Evolutionary conservation across 2,113 vertebrate genomes (phyloP), one percentile per base, ranked within the genome.

Genomic region (Centropristis striata): DNA sequence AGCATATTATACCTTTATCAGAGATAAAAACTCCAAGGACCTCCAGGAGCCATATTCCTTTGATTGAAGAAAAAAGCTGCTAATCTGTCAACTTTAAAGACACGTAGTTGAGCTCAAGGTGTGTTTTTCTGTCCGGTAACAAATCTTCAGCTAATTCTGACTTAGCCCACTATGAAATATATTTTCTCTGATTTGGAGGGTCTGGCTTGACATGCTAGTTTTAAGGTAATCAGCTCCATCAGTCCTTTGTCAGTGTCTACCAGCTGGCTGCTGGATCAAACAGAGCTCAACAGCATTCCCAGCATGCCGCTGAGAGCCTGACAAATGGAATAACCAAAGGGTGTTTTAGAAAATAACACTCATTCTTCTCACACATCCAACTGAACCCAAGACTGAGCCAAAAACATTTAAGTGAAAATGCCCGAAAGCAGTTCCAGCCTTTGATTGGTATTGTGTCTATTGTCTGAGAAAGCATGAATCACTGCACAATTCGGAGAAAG

Each of bases 211-310:
- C n/a, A 6, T 71, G 39, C 57, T 47, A 63, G 72, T 70, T 78
- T 83, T 69, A 81, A 83, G 58, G 57, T 85, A 85, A 90, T 78
- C 65, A 75, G 65, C 73, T 78, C 37, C 66, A 87, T 46, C 73
- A 73, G 66, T 36, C 14, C 57, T 57, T 78, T 46, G 63, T 79
- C 61, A 63, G 57, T 58, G 69, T 75, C 39, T 68, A 81, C 53
- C 75, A 77, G 67, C 75, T 84, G 81, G 71, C 71, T 77, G 67
- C 63, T 23, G 39, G 44, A 84, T 88, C 80, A 84, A 88, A 84
- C 76, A 14, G 46, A 64, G 51, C 84, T 78, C 47, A 54, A 55
- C 70, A 64, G 51, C 70, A 37, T 81, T 41, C 67, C 18, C 42
- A 66, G 65, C 58, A 15, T 0, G 37, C 57, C 41, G 39, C 55